Evolutionary conservation across 1,140 invertebrate genomes (phyloP).

Genomic region (Amyelois transitella): DNA sequence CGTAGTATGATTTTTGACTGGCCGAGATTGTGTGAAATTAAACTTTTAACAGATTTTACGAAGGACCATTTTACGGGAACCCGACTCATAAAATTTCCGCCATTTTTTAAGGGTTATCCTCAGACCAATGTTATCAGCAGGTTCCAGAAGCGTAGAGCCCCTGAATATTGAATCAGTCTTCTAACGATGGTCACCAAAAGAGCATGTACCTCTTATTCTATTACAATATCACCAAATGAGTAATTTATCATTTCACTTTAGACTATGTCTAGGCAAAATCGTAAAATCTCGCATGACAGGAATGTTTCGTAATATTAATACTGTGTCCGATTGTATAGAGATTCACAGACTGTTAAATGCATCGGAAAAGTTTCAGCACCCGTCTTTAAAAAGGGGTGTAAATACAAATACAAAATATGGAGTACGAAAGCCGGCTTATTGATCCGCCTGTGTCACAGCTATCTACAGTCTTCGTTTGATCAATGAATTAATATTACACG

Average conservation of each 20-base stretch:
- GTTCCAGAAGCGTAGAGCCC: no score
- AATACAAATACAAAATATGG: not conserved
- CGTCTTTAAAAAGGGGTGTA: not conserved
- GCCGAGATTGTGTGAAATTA: no score
- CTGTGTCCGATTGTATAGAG: conserved; percentile 34
- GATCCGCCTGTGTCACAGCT: not conserved
- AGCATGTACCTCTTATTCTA: no score
- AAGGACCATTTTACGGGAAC: no score
- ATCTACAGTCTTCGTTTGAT: not conserved
- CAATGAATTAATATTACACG: not conserved
- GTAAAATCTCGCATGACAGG: conserved; percentile 61
- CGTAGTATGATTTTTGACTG: no score
- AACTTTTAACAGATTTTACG: no score
- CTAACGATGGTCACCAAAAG: no score
- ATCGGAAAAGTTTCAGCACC: conserved; percentile 23
- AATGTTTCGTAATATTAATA: conserved; percentile 68
- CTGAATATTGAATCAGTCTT: no score
- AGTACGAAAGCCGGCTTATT: not conserved
- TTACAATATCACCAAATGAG: conserved; percentile 65
- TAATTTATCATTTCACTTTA: conserved; percentile 49
- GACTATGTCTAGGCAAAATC: conserved; percentile 43
- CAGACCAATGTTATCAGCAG: no score
- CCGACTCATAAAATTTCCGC: no score
- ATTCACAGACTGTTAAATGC: conserved; percentile 33
- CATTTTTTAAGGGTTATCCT: no score